These are phyloP conservation scores for Sinelater perroti DNA, from an alignment of 2,888 invertebrate species.

Conservation along the genomic window DNA sequence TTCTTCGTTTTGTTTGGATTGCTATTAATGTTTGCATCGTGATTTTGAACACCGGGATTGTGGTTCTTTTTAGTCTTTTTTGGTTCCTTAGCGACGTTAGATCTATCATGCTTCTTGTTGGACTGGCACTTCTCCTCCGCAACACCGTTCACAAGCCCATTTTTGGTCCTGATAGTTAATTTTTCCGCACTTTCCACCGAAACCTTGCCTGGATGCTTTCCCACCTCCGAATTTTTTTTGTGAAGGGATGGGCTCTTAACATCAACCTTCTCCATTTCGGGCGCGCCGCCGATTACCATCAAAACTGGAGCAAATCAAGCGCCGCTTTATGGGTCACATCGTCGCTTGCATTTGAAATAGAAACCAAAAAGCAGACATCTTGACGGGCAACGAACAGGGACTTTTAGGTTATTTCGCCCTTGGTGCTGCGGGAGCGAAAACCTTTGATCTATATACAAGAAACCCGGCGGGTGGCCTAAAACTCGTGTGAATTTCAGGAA, in stretches of 20 bases:
- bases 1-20: slow-evolving; percentile 1
- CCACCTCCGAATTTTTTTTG: slow-evolving; percentile 7
- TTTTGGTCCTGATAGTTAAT: slow-evolving; percentile 39
- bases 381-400: slow-evolving; percentile 45
- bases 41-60: slow-evolving; percentile 5
- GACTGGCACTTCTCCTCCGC: slow-evolving; percentile 30
- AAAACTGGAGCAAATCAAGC: background rate
- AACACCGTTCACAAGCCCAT: slow-evolving; percentile 49
- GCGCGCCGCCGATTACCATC: background rate
- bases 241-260: background rate
- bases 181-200: slow-evolving; percentile 16
- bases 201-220: slow-evolving; percentile 17
- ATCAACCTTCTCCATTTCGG: slow-evolving; percentile 4
- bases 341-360: slow-evolving; percentile 39
- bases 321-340: slow-evolving; percentile 14
- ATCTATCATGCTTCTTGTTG: slow-evolving; percentile 35
- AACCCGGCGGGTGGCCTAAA: background rate
- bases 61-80: slow-evolving; percentile 20
- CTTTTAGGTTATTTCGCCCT: slow-evolving; percentile 41
- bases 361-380: slow-evolving; percentile 48
- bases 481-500: background rate
- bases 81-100: slow-evolving; percentile 14
- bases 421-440: slow-evolving; percentile 20
- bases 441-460: slow-evolving; percentile 4
- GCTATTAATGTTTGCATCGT: slow-evolving; percentile 5